phyloP scores from a whole-genome alignment of 1,140 invertebrate species.

The fruit fly (Drosophila melanogaster) region Release_6_plus_ISO1_MT NC_004354.4:11799001-11799500 shows the following conservation, averaged over 20 bases:
- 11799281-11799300: neutral
- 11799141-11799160: too few relatives aligned
- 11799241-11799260: neutral
- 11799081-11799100: too few relatives aligned
- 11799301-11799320: neutral
- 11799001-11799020: too few relatives aligned
- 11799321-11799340: neutral
- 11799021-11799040: neutral
- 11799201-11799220: too few relatives aligned
- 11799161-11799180: too few relatives aligned
- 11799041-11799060: neutral
- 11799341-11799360: conserved; percentile 12
- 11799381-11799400: conserved; percentile 2
- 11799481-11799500: conserved; percentile 8
- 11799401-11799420: conserved; percentile 2
- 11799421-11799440: neutral
- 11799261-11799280: neutral
- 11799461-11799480: conserved; percentile 7
- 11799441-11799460: conserved; percentile 1
- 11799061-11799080: too few relatives aligned
- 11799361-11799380: neutral
- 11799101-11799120: too few relatives aligned
- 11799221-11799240: too few relatives aligned
- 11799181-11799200: too few relatives aligned
- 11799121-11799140: neutral